Base-by-base conservation (phyloP, 2,888 invertebrate species). In the Epiblema foenella region DNA sequence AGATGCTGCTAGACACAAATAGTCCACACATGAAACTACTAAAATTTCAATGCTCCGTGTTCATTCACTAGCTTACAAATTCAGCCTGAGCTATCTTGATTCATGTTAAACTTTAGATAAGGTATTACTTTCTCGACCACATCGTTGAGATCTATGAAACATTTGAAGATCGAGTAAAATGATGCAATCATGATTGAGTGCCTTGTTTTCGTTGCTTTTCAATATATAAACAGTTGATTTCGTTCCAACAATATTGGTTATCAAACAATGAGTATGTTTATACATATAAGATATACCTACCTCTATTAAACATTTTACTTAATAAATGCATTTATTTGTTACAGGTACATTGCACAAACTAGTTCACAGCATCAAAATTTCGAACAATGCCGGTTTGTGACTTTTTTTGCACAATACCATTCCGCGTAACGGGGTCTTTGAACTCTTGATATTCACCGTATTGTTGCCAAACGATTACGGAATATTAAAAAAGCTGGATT, bases 321-420 rank as follows among this genome's bases (percentile, higher is more conserved):
- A 60, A 15, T 8, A 10, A 17, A n/a, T 51, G 15, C 42, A 51
- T 56, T 42, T 65, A 33, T 71, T 60, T 71, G 67, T 67, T 67
- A 42, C 71, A 71, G 71, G 71, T 71, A 71, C 42, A 54, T 71
- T 71, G 15, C 71, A 71, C 56, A 63, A 66, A 71, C 39, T 62
- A 71, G 60, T 71, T 60, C 70, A 60, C 56, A 56, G 71, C 60
- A 57, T 62, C 66, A 62, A 62, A 71, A 66, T 62, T 56, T 62
- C 66, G 39, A 71, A 71, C 71, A 71, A 71, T 71, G 67, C 71
- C 67, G 71, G 71, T 71, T 67, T 66, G 71, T 67, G 71, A 62
- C 54, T 71, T 71, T 67, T 46, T 71, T 71, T 71, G 54, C 70
- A 60, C 60, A 71, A 67, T 66, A 71, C 49, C 7, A 52, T 46